Percentiles rank a stretch among this genome's conserved stretches.
Conservation (phyloP, 2,888 invertebrate genomes). For the Ommatoiulus sabulosus region DNA sequence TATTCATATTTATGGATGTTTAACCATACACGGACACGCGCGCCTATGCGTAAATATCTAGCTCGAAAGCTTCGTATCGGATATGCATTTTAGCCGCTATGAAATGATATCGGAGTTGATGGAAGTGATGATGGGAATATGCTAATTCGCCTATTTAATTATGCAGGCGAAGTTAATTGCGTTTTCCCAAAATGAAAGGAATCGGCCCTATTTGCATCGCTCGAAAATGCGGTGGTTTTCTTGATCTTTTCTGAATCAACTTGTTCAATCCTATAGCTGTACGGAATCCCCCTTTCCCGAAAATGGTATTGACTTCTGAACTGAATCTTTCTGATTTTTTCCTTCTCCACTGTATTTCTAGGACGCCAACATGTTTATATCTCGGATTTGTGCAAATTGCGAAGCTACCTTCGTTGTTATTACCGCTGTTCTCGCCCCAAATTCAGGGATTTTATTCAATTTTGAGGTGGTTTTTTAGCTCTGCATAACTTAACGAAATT, state of each 20-base stretch:
- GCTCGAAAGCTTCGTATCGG: background rate
- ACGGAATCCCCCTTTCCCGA: background rate
- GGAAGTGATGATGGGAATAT: background rate
- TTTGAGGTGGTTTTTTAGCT: no score
- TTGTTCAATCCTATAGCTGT: background rate
- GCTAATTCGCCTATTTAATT: no score
- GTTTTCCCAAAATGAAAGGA: background rate
- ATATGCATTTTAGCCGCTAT: background rate
- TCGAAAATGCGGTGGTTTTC: background rate
- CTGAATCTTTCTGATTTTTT: background rate
- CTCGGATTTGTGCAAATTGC: background rate
- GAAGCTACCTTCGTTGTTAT: background rate
- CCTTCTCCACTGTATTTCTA: background rate
- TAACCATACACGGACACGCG: constrained; percentile 28
- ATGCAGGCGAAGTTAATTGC: background rate
- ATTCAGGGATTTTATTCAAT: no score
- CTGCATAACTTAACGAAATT: no score
- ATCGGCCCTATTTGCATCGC: background rate
- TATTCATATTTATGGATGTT: constrained; percentile 37
- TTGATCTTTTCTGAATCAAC: background rate
- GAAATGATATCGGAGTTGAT: background rate
- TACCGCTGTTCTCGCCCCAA: no score
- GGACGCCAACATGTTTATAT: background rate
- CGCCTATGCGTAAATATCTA: background rate
- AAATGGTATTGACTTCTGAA: background rate